A percentile compares a stretch with the other conserved stretches of the same genome.
Conservation (phyloP, 2,888 invertebrate species). For the Cactoblastis cactorum region DNA sequence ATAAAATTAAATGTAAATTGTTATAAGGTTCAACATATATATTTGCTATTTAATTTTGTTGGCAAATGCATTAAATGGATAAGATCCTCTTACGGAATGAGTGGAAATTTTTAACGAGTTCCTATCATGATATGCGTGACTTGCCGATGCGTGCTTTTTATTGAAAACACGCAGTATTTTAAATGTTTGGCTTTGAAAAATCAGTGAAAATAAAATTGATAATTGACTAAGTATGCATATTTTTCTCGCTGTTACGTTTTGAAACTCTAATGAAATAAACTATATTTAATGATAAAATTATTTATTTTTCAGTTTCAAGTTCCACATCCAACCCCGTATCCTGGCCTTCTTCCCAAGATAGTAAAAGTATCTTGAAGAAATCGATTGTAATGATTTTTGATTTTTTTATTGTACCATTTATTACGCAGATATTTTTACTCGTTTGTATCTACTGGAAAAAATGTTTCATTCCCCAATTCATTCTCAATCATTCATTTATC, state of each 20-base stretch:
- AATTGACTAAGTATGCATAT: constrained; percentile 30
- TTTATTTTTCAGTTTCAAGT: constrained; percentile 20
- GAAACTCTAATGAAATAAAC: constrained; percentile 44
- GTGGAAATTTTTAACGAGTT: not conserved
- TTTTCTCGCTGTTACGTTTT: constrained; percentile 42
- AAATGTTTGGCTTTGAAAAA: constrained; percentile 11
- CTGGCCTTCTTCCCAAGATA: constrained; percentile 4
- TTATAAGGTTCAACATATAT: too few species aligned
- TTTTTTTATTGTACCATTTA: not conserved
- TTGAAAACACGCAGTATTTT: constrained; percentile 9
- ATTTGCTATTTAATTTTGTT: not conserved
- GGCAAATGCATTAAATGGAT: not conserved
- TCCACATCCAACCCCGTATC: constrained; percentile 21
- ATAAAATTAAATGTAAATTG: too few species aligned
- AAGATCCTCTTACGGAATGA: not conserved
- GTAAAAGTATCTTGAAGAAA: not conserved
- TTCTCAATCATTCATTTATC: not conserved
- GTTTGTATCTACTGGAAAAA: not conserved
- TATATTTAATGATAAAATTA: constrained; percentile 15
- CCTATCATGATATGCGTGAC: constrained; percentile 1
- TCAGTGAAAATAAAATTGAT: constrained; percentile 23
- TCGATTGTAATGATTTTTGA: not conserved
- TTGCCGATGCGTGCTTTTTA: constrained; percentile 7
- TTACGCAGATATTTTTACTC: too few species aligned
- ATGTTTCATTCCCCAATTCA: too few species aligned